A percentile compares a stretch with the other conserved stretches of the same genome.
These are phyloP conservation scores for Myoxocephalus aenaeus DNA, from an alignment of 2,797 vertebrate species.

Conservation along the genomic window DNA sequence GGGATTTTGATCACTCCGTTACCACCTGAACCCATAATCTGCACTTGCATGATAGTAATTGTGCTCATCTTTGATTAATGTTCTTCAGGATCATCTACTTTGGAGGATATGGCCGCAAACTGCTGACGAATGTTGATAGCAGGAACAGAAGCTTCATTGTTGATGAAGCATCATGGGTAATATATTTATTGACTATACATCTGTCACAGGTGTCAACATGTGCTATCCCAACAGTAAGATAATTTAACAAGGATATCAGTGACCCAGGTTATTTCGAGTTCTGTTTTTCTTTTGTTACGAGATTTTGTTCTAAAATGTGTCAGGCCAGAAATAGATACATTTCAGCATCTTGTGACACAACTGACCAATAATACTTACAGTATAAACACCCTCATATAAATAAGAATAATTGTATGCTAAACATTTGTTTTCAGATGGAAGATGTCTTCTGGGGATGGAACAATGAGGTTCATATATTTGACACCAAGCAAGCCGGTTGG, in stretches of 20 bases:
- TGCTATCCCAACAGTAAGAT: not conserved
- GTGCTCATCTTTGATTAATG: constrained; percentile 22
- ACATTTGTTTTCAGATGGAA: constrained; percentile 82
- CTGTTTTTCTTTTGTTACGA: not conserved
- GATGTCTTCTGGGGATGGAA: constrained; percentile 97
- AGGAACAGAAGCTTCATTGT: constrained; percentile 89
- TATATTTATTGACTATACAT: constrained; percentile 4
- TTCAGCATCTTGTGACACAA: not conserved
- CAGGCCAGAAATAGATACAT: not conserved
- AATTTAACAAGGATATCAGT: not conserved
- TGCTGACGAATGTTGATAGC: constrained; percentile 82
- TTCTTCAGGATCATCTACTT: constrained; percentile 91
- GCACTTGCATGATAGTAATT: not conserved
- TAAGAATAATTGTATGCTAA: not conserved
- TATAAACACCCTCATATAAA: not conserved
- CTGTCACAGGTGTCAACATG: not conserved
- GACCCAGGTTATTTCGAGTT: not conserved
- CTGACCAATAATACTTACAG: not conserved
- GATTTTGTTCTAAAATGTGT: not conserved
- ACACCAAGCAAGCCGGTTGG: constrained; percentile 88
- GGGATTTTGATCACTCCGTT: not conserved
- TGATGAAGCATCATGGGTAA: constrained; percentile 95
- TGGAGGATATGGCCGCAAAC: constrained; percentile 95
- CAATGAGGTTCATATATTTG: constrained; percentile 94
- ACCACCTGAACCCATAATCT: not conserved